phyloP scores from a whole-genome alignment of 1,140 invertebrate genomes.

The Andrena cerasifolii region DNA sequence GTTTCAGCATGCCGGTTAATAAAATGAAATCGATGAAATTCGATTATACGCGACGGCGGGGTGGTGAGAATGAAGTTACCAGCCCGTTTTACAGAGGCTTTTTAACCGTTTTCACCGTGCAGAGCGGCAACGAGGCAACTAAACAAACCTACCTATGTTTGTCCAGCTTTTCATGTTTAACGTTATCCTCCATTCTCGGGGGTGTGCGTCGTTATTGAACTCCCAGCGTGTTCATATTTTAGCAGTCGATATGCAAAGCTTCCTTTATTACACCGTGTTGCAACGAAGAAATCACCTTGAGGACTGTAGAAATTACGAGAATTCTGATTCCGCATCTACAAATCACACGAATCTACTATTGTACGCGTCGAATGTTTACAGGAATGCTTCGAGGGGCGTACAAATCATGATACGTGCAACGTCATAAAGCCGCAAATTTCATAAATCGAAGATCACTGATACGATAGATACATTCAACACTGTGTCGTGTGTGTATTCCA shows the following conservation, averaged over 20 bases:
- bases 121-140: background rate
- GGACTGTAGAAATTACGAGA: too few species aligned
- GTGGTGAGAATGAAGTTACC: constrained; percentile 5
- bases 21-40: constrained; percentile 26
- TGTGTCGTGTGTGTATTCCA: background rate
- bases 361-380: background rate
- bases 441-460: background rate
- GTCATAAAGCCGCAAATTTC: background rate
- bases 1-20: constrained; percentile 2
- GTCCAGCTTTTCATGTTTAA: background rate
- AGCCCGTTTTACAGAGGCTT: background rate
- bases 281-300: too few species aligned
- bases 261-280: background rate
- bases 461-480: too few species aligned
- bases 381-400: background rate
- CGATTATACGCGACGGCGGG: constrained; percentile 31
- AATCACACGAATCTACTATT: background rate
- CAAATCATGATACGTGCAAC: background rate
- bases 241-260: constrained; percentile 15
- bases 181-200: background rate
- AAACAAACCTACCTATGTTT: background rate
- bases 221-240: background rate
- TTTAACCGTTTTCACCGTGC: background rate
- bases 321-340: too few species aligned
- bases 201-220: background rate